A percentile compares a stretch with the other conserved stretches of the same genome.
These are phyloP conservation scores for Epirrhoe tristata DNA, from an alignment of 2,888 invertebrate species.

Conservation along the genomic window DNA sequence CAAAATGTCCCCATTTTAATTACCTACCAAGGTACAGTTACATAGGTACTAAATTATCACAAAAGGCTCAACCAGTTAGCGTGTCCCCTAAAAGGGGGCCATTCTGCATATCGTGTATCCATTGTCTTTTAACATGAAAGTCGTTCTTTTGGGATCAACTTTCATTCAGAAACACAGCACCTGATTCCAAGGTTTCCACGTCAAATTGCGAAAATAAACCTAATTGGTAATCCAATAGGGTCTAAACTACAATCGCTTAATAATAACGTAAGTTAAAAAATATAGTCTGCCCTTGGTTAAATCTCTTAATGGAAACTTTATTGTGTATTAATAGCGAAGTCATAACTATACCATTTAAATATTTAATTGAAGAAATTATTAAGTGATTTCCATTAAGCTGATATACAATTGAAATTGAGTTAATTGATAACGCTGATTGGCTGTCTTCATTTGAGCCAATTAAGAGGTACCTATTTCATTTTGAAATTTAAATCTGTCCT, in stretches of 20 bases:
- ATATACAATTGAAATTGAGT: not conserved
- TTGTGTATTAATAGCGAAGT: constrained; percentile 24
- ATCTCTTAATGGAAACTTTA: constrained; percentile 35
- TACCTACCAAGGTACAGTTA: not conserved
- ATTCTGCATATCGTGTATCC: constrained; percentile 32
- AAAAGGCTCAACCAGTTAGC: constrained; percentile 9
- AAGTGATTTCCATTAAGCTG: constrained; percentile 4
- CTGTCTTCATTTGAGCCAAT: not conserved
- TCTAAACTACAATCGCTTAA: constrained; percentile 4
- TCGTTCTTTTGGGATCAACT: constrained; percentile 43
- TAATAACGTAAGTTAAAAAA: constrained; percentile 31
- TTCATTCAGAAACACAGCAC: constrained; percentile 44
- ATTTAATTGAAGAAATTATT: constrained; percentile 9
- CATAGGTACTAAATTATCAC: not conserved
- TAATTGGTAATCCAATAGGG: constrained; percentile 10
- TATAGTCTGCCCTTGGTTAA: constrained; percentile 37
- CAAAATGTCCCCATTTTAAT: not conserved
- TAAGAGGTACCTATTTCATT: not conserved
- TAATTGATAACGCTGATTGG: not conserved
- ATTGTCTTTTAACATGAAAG: constrained; percentile 41
- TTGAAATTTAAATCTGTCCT: not conserved
- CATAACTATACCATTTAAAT: constrained; percentile 5
- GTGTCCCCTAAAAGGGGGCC: constrained; percentile 27
- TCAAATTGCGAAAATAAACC: constrained; percentile 11
- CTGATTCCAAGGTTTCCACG: constrained; percentile 35